These are phyloP conservation scores for Orchesella cincta DNA, from an alignment of 1,140 invertebrate genomes.

Conservation along the genomic window DNA sequence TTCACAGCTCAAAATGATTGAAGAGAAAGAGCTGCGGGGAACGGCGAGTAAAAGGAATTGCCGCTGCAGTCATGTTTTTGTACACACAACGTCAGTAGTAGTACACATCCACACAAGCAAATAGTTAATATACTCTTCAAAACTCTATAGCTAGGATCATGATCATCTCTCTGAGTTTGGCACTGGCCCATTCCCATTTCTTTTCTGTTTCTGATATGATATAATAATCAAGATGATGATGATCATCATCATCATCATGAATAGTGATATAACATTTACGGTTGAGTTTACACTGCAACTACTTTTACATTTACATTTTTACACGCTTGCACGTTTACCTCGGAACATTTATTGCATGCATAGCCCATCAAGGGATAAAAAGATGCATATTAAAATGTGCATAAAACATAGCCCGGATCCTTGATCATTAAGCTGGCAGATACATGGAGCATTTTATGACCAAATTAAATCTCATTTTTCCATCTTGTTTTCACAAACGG, in stretches of 20 bases:
- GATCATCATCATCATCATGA: not conserved
- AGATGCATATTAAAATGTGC: slow-evolving; percentile 22
- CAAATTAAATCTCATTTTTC: slow-evolving; percentile 30
- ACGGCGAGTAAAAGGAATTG: slow-evolving; percentile 26
- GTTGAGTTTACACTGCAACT: slow-evolving; percentile 7
- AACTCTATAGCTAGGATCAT: too few species aligned
- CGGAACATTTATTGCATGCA: slow-evolving; percentile 15
- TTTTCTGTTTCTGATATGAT: not conserved
- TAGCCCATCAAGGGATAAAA: too few species aligned
- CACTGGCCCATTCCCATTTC: not conserved
- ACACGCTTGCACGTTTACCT: not conserved
- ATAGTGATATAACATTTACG: too few species aligned
- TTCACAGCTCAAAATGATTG: slow-evolving; percentile 2
- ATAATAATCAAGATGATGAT: slow-evolving; percentile 18
- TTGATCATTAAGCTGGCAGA: slow-evolving; percentile 27
- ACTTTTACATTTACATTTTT: not conserved
- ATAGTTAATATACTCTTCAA: too few species aligned
- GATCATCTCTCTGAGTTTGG: too few species aligned
- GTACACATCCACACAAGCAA: too few species aligned
- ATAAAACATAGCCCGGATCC: slow-evolving; percentile 24
- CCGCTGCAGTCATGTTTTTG: too few species aligned
- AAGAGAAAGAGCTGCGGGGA: slow-evolving; percentile 29
- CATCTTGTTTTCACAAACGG: slow-evolving; percentile 26
- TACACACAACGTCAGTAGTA: too few species aligned
- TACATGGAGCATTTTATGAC: slow-evolving; percentile 22